Percentiles rank a stretch among this genome's conserved stretches.
Conservation (phyloP, 1,140 invertebrate species). For the Paracyclopina nana region DNA sequence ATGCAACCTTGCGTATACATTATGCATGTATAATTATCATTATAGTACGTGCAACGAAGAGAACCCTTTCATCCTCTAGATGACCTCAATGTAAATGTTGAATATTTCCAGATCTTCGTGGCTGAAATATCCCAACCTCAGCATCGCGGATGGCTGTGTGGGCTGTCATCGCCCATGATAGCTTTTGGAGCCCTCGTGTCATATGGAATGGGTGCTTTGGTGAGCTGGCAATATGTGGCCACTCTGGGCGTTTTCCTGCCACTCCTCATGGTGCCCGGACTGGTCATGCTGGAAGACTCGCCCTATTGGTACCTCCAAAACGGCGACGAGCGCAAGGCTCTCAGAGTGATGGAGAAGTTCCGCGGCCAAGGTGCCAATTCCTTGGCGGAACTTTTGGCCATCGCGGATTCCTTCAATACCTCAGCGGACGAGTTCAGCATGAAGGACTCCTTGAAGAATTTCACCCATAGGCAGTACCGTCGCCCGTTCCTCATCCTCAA, state of each 20-base stretch:
- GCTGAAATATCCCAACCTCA: constrained; percentile 2
- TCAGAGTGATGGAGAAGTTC: not conserved
- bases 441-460: not conserved
- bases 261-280: not conserved
- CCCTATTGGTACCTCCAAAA: constrained; percentile 5
- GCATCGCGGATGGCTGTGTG: constrained; percentile 3
- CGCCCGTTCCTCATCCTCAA: not conserved
- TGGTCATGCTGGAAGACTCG: not conserved
- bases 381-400: not conserved
- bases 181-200: not conserved
- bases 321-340: not conserved
- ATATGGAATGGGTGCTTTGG: not conserved
- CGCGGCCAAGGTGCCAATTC: not conserved
- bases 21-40: no score
- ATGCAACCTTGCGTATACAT: no score
- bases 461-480: not conserved
- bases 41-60: no score
- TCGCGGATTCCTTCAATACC: not conserved
- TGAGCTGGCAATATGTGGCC: not conserved
- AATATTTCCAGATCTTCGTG: no score
- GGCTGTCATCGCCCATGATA: not conserved
- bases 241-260: not conserved
- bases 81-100: no score
- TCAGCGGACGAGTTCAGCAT: not conserved
- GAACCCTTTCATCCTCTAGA: no score